Conservation (phyloP, 2,113 vertebrate species). For the Chlamydotis undulata region DNA sequence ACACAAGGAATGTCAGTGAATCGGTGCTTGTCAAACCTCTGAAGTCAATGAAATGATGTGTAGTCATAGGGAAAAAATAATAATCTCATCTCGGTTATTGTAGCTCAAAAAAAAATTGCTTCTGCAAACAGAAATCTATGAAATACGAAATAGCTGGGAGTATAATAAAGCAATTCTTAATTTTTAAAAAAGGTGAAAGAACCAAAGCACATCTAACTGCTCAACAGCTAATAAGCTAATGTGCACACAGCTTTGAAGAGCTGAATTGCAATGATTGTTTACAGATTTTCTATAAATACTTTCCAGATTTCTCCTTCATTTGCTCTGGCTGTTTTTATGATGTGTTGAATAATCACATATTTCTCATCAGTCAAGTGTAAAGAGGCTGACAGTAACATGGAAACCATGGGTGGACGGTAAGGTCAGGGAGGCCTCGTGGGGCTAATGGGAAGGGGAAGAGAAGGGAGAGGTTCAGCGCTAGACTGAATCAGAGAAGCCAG, state of each 20-base stretch:
- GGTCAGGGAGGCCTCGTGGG: conserved; percentile 22
- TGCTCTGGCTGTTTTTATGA: conserved; percentile 39
- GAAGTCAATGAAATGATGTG: conserved; percentile 22
- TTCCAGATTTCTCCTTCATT: conserved; percentile 59
- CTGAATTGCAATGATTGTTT: conserved; percentile 17
- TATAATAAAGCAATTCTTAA: conserved; percentile 7
- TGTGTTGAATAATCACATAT: conserved; percentile 45
- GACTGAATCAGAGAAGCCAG: not conserved
- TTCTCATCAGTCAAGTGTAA: conserved; percentile 56
- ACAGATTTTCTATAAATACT: conserved; percentile 46
- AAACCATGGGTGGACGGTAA: conserved; percentile 5
- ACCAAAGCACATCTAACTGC: not conserved
- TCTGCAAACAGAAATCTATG: not conserved
- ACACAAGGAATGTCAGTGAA: not conserved
- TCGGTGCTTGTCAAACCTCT: not conserved
- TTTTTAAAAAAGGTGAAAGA: conserved; percentile 11
- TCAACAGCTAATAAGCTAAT: not conserved
- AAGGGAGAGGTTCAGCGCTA: not conserved
- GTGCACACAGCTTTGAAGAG: not conserved
- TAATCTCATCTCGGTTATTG: not conserved
- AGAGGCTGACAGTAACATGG: conserved; percentile 42
- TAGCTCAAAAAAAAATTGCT: conserved; percentile 1
- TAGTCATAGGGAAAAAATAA: not conserved
- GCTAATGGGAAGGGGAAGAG: not conserved
- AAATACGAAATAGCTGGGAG: conserved; percentile 7